A percentile compares a stretch with the other conserved stretches of the same genome.
Evolutionary conservation across 2,888 invertebrate species (phyloP).

Genomic region (Macaria notata): DNA sequence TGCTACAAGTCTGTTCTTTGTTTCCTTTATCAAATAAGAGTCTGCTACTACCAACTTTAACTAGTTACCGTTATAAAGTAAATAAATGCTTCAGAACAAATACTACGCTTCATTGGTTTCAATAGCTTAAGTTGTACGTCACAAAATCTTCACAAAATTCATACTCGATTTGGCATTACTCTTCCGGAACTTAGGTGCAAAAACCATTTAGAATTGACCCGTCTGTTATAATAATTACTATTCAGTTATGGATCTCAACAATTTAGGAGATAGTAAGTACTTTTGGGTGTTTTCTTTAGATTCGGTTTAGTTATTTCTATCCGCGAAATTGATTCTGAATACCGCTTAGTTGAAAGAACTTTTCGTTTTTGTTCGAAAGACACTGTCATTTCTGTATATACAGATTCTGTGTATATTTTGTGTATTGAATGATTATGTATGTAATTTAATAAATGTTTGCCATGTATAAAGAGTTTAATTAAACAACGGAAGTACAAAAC

Average conservation of each 20-base stretch:
- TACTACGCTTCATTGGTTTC: constrained; percentile 19
- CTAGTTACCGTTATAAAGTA: neutral
- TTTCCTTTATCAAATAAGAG: too few relatives aligned
- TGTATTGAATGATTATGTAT: too few relatives aligned
- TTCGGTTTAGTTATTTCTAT: constrained; percentile 39
- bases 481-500: too few relatives aligned
- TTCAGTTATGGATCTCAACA: constrained; percentile 1
- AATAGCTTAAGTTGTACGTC: constrained; percentile 15
- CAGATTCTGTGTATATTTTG: too few relatives aligned
- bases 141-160: constrained; percentile 21
- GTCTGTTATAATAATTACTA: constrained; percentile 10
- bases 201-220: constrained; percentile 4
- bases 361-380: too few relatives aligned
- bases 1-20: too few relatives aligned
- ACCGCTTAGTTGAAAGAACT: constrained; percentile 30
- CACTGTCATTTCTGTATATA: too few relatives aligned
- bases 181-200: constrained; percentile 28
- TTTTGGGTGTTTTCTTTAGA: constrained; percentile 31
- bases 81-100: constrained; percentile 4
- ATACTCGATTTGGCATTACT: constrained; percentile 30
- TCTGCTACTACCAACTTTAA: neutral
- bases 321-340: constrained; percentile 51
- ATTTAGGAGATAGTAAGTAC: neutral
- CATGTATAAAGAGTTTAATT: too few relatives aligned
- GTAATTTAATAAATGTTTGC: too few relatives aligned